phyloP scores from a whole-genome alignment of 2,113 vertebrate genomes.

The Oryzias javanicus region DNA sequence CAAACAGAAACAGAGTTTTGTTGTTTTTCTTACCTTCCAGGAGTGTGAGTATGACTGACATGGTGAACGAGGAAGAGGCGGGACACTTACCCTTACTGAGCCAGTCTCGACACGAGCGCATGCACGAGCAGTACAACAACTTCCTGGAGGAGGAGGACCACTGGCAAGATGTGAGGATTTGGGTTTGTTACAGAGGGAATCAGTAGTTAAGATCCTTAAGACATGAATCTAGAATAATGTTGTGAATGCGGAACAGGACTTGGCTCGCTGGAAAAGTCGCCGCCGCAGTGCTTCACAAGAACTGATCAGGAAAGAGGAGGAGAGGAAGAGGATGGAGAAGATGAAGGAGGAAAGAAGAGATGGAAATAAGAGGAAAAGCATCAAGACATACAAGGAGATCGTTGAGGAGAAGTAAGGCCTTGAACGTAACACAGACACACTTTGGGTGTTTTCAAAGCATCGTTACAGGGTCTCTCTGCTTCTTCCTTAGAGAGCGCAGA shows the following conservation, averaged over 20 bases:
- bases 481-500: conserved; percentile 79
- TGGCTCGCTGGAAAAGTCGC: conserved; percentile 94
- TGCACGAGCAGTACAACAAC: conserved; percentile 85
- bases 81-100: conserved; percentile 80
- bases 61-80: conserved; percentile 87
- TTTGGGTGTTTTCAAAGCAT: background rate
- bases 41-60: conserved; percentile 93
- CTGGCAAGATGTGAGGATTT: conserved; percentile 90
- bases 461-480: background rate
- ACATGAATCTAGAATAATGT: background rate
- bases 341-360: conserved; percentile 77
- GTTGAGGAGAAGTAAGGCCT: conserved; percentile 90
- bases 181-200: background rate
- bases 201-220: background rate
- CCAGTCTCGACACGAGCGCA: conserved; percentile 87
- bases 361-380: conserved; percentile 88
- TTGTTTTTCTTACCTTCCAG: conserved; percentile 58
- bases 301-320: conserved; percentile 94
- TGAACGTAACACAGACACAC: background rate
- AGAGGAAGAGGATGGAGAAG: conserved; percentile 94
- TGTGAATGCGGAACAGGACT: conserved; percentile 77
- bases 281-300: conserved; percentile 94
- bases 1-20: background rate
- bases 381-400: conserved; percentile 98
- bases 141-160: conserved; percentile 89